phyloP scores from a whole-genome alignment of 2,888 invertebrate species.

The Drosophila differens region DNA sequence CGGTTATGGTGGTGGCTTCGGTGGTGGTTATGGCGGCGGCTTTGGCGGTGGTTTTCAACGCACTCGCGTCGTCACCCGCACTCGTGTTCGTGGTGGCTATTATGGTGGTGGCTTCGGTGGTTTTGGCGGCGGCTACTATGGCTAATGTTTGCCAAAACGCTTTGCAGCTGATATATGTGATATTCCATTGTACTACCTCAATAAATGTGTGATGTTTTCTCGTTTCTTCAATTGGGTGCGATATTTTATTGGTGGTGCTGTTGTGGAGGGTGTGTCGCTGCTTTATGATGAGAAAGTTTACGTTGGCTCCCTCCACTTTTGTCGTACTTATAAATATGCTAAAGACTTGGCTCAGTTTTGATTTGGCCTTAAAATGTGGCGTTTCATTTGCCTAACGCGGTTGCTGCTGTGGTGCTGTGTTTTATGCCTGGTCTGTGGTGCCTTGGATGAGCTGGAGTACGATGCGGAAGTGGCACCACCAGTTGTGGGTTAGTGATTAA shows the following conservation, averaged over 20 bases:
- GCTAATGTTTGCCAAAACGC: constrained; percentile 38
- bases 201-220: constrained; percentile 56
- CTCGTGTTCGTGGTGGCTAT: constrained; percentile 19
- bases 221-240: constrained; percentile 36
- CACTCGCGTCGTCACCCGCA: constrained; percentile 7
- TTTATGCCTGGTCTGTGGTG: constrained; percentile 13
- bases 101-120: constrained; percentile 27
- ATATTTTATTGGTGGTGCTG: constrained; percentile 13
- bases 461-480: constrained; percentile 66
- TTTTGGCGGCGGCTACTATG: constrained; percentile 56
- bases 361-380: constrained; percentile 37
- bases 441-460: constrained; percentile 58
- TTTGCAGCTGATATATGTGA: constrained; percentile 52
- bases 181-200: constrained; percentile 55
- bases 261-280: constrained; percentile 13
- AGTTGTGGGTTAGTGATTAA: constrained; percentile 35
- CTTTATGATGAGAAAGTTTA: constrained; percentile 48
- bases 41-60: constrained; percentile 34
- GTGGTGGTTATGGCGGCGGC: constrained; percentile 38
- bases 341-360: constrained; percentile 5
- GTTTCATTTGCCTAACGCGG: constrained; percentile 26
- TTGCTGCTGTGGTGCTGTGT: constrained; percentile 21
- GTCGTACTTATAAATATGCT: constrained; percentile 49
- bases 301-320: not conserved
- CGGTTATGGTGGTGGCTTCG: constrained; percentile 29